These are phyloP conservation scores for Tetramorium bicarinatum DNA, from an alignment of 2,888 invertebrate genomes.

Conservation along the genomic window DNA sequence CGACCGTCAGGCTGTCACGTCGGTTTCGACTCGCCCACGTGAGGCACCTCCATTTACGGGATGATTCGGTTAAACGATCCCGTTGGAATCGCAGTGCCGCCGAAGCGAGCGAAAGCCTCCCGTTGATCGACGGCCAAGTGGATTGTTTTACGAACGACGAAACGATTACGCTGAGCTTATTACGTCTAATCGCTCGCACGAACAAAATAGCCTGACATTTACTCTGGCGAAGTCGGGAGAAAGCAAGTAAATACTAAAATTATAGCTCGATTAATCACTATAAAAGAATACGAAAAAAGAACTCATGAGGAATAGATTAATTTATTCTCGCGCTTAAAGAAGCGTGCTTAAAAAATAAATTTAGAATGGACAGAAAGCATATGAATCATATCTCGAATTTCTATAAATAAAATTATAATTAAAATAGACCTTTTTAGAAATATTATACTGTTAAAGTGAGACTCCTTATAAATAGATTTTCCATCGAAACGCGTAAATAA, in stretches of 20 bases:
- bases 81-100: conserved; percentile 14
- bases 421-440: not conserved
- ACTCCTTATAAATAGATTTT: not conserved
- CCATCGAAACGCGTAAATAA: not conserved
- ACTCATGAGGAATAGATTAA: not conserved
- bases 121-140: conserved; percentile 34
- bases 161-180: conserved; percentile 36
- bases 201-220: not conserved
- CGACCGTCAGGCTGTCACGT: conserved; percentile 41
- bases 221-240: not conserved
- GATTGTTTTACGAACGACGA: conserved; percentile 34
- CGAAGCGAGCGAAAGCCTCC: conserved; percentile 3
- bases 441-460: not conserved
- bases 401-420: not conserved
- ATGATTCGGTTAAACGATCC: conserved; percentile 50
- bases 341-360: not conserved
- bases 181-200: not conserved
- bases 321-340: not conserved
- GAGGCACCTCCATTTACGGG: conserved; percentile 31
- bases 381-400: not conserved
- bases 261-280: not conserved
- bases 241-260: not conserved
- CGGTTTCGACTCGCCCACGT: conserved; percentile 28
- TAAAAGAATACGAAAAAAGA: not conserved
- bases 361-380: not conserved